Evolutionary conservation across 2,113 vertebrate genomes (phyloP), one percentile per base, ranked within the genome.

Genomic region (Odontesthes bonariensis): DNA sequence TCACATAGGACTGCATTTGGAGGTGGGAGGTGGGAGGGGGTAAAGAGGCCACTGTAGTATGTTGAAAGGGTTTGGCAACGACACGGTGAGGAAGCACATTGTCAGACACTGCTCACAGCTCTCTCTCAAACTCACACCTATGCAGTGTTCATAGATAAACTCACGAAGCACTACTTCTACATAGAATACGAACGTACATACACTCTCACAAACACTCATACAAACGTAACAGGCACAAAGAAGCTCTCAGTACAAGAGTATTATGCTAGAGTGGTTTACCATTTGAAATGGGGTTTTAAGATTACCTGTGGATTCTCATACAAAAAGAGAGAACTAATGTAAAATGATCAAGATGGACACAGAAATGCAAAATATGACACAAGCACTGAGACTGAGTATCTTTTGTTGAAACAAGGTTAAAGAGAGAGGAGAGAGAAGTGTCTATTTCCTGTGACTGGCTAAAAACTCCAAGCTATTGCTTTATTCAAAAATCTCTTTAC

Each of bases 251-350:
- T 56, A 64, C 69, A 75, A 83, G 72, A 73, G 81, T 68, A 88
- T 89, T 86, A 82, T 42, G 69, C 66, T 73, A 79, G 84, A 88
- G 88, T 88, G 80, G 89, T 82, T 91, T 91, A 86, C 71, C 60
- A 73, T 58, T 84, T 69, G 69, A 86, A 85, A 83, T 64, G 47
- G 73, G 80, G 69, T 83, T 88, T 85, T 77, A 83, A 71, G 66
- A 66, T 80, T 64, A 90, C 88, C 88, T 90, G 89, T 89, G 77
- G 87, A 88, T 88, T 75, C 66, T 8, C 57, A 79, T 44, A 75
- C 71, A 90, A 80, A 87, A 69, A 75, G 54, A 73, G 55, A 14
- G 62, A 85, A 79, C 72, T 75, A 57, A 85, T 88, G 81, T 73
- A 64, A 69, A 86, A 86, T 73, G 78, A 72, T 53, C 66, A 73